These are phyloP conservation scores for Philhelius pedissequus DNA, from an alignment of 2,888 invertebrate species.

Conservation along the genomic window DNA sequence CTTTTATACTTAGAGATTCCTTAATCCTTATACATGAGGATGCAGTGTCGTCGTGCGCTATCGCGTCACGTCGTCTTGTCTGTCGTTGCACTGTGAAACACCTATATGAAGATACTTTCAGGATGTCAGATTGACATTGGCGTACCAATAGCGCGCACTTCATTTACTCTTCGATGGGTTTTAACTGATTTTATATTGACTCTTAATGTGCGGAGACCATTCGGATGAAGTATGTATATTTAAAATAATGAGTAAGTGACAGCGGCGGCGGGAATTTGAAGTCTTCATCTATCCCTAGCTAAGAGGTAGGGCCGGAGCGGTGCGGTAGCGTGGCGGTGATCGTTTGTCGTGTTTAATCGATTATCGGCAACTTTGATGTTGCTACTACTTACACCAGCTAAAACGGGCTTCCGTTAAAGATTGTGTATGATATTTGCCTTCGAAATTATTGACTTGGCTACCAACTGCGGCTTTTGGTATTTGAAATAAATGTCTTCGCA, in stretches of 20 bases:
- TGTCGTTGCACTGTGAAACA: constrained; percentile 36
- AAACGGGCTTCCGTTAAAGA: constrained; percentile 64
- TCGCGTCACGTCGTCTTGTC: background rate
- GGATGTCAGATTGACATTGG: constrained; percentile 58
- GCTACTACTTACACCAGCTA: constrained; percentile 50
- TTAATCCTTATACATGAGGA: constrained; percentile 21
- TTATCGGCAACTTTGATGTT: constrained; percentile 65
- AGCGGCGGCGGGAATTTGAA: background rate
- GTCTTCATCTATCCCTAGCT: background rate
- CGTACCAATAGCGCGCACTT: constrained; percentile 63
- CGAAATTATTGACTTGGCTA: constrained; percentile 52
- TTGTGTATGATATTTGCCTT: constrained; percentile 44
- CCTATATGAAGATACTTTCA: constrained; percentile 54
- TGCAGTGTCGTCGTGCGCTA: background rate
- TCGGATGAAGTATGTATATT: background rate
- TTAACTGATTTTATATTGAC: constrained; percentile 65
- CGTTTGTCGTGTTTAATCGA: constrained; percentile 66
- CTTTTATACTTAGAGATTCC: constrained; percentile 29
- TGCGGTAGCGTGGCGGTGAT: constrained; percentile 31
- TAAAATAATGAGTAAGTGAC: background rate
- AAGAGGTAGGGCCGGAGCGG: background rate
- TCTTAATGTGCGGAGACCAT: constrained; percentile 22
- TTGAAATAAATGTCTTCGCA: constrained; percentile 61
- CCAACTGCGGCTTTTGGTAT: constrained; percentile 59
- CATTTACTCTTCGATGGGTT: constrained; percentile 66